These are phyloP conservation scores for Gymnogyps californianus DNA, from an alignment of 2,113 vertebrate genomes.

Conservation along the genomic window DNA sequence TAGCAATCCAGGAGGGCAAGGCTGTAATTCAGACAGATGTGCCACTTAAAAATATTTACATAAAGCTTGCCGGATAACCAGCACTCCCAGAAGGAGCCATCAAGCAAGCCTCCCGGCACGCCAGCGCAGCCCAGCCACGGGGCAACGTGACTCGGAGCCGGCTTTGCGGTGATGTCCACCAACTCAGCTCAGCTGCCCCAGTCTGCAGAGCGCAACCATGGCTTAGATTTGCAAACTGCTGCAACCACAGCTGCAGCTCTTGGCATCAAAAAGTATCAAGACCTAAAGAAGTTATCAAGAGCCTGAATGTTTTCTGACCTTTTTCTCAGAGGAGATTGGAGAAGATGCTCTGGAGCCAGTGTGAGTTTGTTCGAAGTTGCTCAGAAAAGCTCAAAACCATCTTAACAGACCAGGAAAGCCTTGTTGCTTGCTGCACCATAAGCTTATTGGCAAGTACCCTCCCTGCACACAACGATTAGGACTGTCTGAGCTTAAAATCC, in stretches of 20 bases:
- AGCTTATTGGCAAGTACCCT: not conserved
- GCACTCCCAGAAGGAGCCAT: not conserved
- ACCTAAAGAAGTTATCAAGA: not conserved
- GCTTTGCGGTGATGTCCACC: not conserved
- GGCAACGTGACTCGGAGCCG: accelerated
- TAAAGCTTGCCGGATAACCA: conserved; percentile 42
- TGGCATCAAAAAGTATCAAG: not conserved
- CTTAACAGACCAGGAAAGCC: not conserved
- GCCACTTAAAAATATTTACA: conserved; percentile 68
- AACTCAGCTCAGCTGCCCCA: not conserved
- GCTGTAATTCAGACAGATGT: conserved; percentile 66
- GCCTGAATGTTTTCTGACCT: not conserved
- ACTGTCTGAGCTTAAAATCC: not conserved
- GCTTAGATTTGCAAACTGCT: not conserved
- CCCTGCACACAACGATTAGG: not conserved
- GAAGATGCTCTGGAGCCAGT: not conserved
- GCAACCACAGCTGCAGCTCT: not conserved
- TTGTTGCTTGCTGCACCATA: not conserved
- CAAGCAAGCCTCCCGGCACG: not conserved
- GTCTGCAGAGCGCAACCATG: not conserved
- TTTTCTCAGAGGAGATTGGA: not conserved
- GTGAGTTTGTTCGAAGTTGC: not conserved
- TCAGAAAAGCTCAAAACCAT: not conserved
- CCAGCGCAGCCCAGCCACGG: not conserved
- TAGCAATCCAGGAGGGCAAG: conserved; percentile 58